phyloP scores from a whole-genome alignment of 1,140 invertebrate genomes.

The Ridgeia piscesae region DNA sequence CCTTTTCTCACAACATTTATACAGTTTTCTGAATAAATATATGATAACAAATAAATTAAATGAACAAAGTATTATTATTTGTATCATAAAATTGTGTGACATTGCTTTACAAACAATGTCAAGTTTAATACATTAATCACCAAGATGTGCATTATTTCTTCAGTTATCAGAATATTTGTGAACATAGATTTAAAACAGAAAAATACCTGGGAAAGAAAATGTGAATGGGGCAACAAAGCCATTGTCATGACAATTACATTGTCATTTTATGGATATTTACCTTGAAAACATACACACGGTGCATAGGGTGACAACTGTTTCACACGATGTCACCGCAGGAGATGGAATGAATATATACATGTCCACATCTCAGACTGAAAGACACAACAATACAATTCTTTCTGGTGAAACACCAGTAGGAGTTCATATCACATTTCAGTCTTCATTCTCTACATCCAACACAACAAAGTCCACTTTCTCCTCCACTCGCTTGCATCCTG shows the following conservation, averaged over 20 bases:
- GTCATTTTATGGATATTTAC: background rate
- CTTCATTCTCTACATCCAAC: background rate
- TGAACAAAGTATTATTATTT: too few species aligned
- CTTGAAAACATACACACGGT: background rate
- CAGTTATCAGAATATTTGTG: too few species aligned
- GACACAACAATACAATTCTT: background rate
- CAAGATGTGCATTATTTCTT: too few species aligned
- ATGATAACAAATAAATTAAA: background rate
- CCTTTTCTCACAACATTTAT: background rate
- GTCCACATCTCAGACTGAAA: background rate
- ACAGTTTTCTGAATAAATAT: background rate
- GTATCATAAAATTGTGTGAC: too few species aligned
- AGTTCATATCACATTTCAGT: background rate
- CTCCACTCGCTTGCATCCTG: constrained; percentile 62
- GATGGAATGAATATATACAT: too few species aligned
- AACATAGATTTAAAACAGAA: too few species aligned
- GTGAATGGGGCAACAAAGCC: background rate
- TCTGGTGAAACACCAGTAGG: background rate
- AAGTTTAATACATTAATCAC: too few species aligned
- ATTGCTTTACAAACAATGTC: too few species aligned
- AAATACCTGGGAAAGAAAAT: background rate
- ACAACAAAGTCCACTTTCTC: constrained; percentile 55
- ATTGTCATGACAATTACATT: background rate
- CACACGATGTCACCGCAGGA: background rate
- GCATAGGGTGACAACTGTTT: background rate